phyloP scores from a whole-genome alignment of 1,140 invertebrate species.

The Drosophila willistoni region DNA sequence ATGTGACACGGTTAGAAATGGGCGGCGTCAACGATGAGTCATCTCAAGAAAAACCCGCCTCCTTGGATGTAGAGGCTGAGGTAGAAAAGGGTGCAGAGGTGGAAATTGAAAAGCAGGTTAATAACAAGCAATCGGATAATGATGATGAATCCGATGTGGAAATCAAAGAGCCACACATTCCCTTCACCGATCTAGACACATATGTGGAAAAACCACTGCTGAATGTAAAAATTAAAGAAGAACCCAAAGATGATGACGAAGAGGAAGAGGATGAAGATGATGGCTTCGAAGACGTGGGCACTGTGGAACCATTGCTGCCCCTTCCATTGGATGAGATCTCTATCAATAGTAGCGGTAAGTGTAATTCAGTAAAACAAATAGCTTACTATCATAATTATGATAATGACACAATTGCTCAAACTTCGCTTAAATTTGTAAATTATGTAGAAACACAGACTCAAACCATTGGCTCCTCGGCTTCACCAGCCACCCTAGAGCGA shows the following conservation, averaged over 20 bases:
- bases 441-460: conserved; percentile 77
- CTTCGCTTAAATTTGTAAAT: not conserved
- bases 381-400: not conserved
- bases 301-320: conserved; percentile 63
- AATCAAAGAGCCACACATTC: conserved; percentile 82
- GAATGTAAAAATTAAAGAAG: conserved; percentile 80
- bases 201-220: conserved; percentile 81
- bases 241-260: conserved; percentile 78
- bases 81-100: too few species aligned
- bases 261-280: conserved; percentile 84
- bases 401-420: conserved; percentile 21
- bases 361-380: not conserved
- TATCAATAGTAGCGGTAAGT: conserved; percentile 79
- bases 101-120: conserved; percentile 32
- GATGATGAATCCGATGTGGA: conserved; percentile 82
- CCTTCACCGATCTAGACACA: conserved; percentile 84
- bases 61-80: conserved; percentile 12
- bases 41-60: conserved; percentile 21
- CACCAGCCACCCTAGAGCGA: conserved; percentile 65
- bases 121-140: conserved; percentile 69
- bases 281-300: conserved; percentile 85
- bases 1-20: conserved; percentile 56
- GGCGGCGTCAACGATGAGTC: conserved; percentile 48
- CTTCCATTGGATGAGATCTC: conserved; percentile 75
- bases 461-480: conserved; percentile 73